Evolutionary conservation across 2,888 invertebrate genomes (phyloP).

Genomic region (Diarsia mendica): DNA sequence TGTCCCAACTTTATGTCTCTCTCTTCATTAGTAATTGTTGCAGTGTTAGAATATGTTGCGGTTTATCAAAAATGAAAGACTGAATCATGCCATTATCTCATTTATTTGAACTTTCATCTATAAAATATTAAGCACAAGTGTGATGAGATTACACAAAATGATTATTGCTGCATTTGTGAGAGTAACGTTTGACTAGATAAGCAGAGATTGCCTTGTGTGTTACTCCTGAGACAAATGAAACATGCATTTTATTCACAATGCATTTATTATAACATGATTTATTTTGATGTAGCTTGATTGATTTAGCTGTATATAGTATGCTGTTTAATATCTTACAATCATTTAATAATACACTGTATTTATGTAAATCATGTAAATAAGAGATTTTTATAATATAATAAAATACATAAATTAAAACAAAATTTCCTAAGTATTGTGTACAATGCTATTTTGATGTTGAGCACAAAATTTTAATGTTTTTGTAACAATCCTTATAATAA

Average conservation of each 20-base stretch:
- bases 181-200: constrained; percentile 85
- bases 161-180: constrained; percentile 69
- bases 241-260: constrained; percentile 69
- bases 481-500: constrained; percentile 78
- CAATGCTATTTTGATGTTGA: constrained; percentile 69
- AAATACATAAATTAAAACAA: constrained; percentile 58
- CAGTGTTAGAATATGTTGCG: constrained; percentile 54
- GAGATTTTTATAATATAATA: constrained; percentile 63
- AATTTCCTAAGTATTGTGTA: constrained; percentile 57
- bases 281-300: constrained; percentile 65
- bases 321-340: constrained; percentile 62
- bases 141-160: constrained; percentile 75
- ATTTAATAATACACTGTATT: constrained; percentile 70
- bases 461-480: constrained; percentile 82
- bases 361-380: constrained; percentile 81
- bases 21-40: constrained; percentile 21
- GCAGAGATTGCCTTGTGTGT: constrained; percentile 76
- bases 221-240: constrained; percentile 70
- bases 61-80: constrained; percentile 83
- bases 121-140: constrained; percentile 80
- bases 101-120: constrained; percentile 82
- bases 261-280: constrained; percentile 71
- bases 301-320: constrained; percentile 76
- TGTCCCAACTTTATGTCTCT: constrained; percentile 1
- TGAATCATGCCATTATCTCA: constrained; percentile 85